Percentiles rank a stretch among this genome's conserved stretches.
Conservation (phyloP, 2,888 invertebrate genomes). For the Synanthedon myopaeformis region DNA sequence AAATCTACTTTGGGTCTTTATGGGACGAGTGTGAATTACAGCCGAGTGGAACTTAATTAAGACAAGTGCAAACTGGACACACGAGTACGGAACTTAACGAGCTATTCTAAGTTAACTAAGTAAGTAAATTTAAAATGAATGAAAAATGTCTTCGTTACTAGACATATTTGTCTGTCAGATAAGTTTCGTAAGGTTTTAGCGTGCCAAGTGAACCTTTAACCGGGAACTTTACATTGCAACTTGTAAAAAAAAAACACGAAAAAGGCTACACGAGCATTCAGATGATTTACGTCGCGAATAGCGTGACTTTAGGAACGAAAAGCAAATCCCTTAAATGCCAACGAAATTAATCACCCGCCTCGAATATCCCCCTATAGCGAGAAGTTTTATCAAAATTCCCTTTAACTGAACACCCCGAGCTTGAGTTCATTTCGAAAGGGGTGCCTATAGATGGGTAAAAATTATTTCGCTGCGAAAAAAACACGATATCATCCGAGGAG, state of each 20-base stretch:
- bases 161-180: not conserved
- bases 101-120: no score
- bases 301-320: constrained; percentile 44
- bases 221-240: constrained; percentile 34
- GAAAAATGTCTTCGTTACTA: not conserved
- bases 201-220: constrained; percentile 11
- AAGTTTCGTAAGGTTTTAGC: not conserved
- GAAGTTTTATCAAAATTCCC: constrained; percentile 29
- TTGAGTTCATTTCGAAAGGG: constrained; percentile 3
- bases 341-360: constrained; percentile 46
- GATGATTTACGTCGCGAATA: constrained; percentile 46
- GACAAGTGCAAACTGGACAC: no score
- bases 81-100: no score
- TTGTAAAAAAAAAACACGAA: constrained; percentile 17
- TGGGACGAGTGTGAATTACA: not conserved
- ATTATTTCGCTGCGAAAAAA: no score
- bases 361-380: constrained; percentile 28
- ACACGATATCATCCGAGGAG: no score
- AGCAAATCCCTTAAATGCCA: constrained; percentile 44
- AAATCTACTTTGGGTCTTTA: not conserved
- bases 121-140: no score
- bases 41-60: not conserved
- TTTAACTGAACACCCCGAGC: constrained; percentile 13
- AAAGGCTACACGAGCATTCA: constrained; percentile 14
- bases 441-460: not conserved